Evolutionary conservation across 1,140 invertebrate species (phyloP).

Genomic region (Bombus soroeensis): DNA sequence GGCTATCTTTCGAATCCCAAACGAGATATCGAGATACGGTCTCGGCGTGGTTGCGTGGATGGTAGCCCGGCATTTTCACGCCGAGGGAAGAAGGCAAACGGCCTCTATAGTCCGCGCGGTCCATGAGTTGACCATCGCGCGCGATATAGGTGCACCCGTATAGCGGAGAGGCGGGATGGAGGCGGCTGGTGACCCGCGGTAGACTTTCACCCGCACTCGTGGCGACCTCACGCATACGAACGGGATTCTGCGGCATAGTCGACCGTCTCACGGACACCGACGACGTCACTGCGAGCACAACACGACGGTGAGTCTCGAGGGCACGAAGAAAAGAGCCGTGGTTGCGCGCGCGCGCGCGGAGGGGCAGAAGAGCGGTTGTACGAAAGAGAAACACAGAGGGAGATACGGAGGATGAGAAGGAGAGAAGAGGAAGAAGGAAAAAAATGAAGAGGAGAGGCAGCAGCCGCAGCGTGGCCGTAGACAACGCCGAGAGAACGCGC

Average conservation of each 20-base stretch:
- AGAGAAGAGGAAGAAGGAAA: background rate
- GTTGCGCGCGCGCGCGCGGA: background rate
- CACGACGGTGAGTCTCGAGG: background rate
- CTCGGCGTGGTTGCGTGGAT: slow-evolving; percentile 23
- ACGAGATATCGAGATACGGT: slow-evolving; percentile 56
- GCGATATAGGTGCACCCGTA: slow-evolving; percentile 62
- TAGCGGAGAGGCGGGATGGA: slow-evolving; percentile 48
- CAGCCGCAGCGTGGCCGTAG: slow-evolving; percentile 41
- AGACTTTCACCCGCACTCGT: slow-evolving; percentile 73
- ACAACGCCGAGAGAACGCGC: slow-evolving; percentile 55
- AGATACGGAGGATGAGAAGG: too few species aligned
- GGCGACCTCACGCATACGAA: slow-evolving; percentile 66
- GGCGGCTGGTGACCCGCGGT: slow-evolving; percentile 63
- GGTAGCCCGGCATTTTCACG: slow-evolving; percentile 40
- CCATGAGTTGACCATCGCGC: slow-evolving; percentile 56
- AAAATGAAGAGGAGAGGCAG: slow-evolving; percentile 24
- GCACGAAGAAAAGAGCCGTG: background rate
- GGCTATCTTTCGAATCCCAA: slow-evolving; percentile 46
- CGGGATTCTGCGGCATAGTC: slow-evolving; percentile 41
- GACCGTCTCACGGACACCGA: slow-evolving; percentile 46
- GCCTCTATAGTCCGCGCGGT: slow-evolving; percentile 10
- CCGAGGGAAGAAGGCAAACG: background rate
- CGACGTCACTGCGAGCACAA: slow-evolving; percentile 25
- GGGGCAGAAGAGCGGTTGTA: background rate
- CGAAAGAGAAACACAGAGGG: background rate